A percentile compares a stretch with the other conserved stretches of the same genome.
Evolutionary conservation across 1,140 invertebrate genomes (phyloP).

Genomic region (Temnothorax nylanderi): DNA sequence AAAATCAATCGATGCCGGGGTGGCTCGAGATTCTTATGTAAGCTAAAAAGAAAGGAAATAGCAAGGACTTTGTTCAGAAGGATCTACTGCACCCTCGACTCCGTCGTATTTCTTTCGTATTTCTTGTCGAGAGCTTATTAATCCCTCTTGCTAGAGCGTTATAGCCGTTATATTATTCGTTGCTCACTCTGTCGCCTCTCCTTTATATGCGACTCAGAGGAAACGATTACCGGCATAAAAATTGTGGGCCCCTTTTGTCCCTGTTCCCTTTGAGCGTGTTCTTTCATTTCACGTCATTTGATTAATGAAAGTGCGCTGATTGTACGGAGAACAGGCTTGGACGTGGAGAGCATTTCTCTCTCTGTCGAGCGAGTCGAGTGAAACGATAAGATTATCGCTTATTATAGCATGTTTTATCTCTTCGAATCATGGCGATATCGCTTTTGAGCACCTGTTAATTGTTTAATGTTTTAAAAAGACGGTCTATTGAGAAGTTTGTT

Average conservation of each 20-base stretch:
- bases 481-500: not conserved
- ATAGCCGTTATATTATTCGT: constrained; percentile 70
- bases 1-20: constrained; percentile 20
- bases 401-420: constrained; percentile 19
- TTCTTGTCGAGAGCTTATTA: constrained; percentile 71
- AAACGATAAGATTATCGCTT: constrained; percentile 45
- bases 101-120: constrained; percentile 69
- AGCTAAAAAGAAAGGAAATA: constrained; percentile 38
- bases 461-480: not conserved
- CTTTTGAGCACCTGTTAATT: not conserved
- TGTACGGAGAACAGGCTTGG: constrained; percentile 49
- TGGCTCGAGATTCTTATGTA: constrained; percentile 31
- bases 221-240: constrained; percentile 68
- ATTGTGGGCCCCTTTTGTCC: constrained; percentile 66
- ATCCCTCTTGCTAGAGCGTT: constrained; percentile 64
- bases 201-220: constrained; percentile 66
- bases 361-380: constrained; percentile 11
- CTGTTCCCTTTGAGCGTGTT: constrained; percentile 57
- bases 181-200: constrained; percentile 67
- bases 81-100: constrained; percentile 46
- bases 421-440: not conserved
- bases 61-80: constrained; percentile 38
- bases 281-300: constrained; percentile 74
- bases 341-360: constrained; percentile 42
- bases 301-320: constrained; percentile 72